Evolutionary conservation across 37 sponge, comb jelly and placozoan genomes (phyloP).

Genomic region (Dysidea cf. avara): DNA sequence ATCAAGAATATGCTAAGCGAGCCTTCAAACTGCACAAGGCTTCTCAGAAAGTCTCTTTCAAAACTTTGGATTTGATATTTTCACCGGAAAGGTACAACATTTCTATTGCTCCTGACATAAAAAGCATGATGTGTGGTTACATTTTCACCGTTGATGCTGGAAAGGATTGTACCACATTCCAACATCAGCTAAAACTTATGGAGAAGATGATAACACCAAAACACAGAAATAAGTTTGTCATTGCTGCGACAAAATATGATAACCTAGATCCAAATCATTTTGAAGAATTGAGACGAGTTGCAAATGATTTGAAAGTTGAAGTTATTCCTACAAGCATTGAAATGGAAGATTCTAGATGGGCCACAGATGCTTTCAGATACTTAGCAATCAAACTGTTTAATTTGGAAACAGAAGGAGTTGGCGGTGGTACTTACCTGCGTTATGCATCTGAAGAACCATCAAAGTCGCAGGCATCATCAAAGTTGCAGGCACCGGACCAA

Average conservation of each 20-base stretch:
- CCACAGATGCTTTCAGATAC: too few relatives aligned
- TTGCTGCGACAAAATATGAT: conserved; percentile 66
- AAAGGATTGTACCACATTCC: conserved; percentile 15
- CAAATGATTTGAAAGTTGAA: too few relatives aligned
- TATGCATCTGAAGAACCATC: too few relatives aligned
- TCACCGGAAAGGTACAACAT: not conserved
- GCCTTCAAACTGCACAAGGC: conserved; percentile 28
- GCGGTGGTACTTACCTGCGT: too few relatives aligned
- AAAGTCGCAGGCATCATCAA: too few relatives aligned
- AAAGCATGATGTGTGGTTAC: conserved; percentile 24
- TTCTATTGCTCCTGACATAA: conserved; percentile 7
- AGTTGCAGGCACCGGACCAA: too few relatives aligned
- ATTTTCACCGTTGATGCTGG: conserved; percentile 53
- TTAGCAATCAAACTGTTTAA: too few relatives aligned
- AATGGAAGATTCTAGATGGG: too few relatives aligned
- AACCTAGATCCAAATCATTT: not conserved
- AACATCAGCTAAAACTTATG: conserved; percentile 19
- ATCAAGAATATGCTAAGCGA: conserved; percentile 33
- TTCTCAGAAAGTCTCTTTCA: conserved; percentile 50
- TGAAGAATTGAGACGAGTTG: too few relatives aligned
- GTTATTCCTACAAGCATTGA: too few relatives aligned
- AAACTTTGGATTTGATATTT: conserved; percentile 22
- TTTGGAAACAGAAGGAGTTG: too few relatives aligned
- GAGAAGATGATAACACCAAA: conserved; percentile 34
- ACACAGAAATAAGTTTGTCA: conserved; percentile 31